Evolutionary conservation across 2,888 invertebrate species (phyloP), one percentile per base, ranked within the genome.

Genomic region (Isoperla grammatica): DNA sequence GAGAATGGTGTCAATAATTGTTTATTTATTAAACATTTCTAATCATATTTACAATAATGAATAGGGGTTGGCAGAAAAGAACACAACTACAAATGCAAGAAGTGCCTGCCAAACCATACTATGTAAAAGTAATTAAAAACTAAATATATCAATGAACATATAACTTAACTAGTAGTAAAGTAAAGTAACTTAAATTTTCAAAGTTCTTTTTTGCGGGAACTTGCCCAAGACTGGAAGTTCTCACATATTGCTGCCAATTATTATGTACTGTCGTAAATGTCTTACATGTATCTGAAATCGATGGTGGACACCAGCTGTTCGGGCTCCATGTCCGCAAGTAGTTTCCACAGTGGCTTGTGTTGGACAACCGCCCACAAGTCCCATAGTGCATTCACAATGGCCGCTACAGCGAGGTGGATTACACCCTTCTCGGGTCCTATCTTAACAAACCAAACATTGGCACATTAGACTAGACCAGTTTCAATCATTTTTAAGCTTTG

Each of bases 391-490:
- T 95, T 95, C n/a, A 93, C 75, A 56, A 95, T 83, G 8, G 92
- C 94, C 0, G 91, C 93, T 1, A 86, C 85, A 0, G 94, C 95
- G 66, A 95, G 76, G 75, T 95, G 94, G 11, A 84, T 85, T 0
- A 89, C 94, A 9, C 95, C 94, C 74, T 94, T 94, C 72, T 94
- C 93, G 11, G 94, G 94, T 1, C 94, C 94, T 56, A 94, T 81
- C 92, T 90, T 70, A 58, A 67, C 67, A 49, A 54, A 20, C 42
- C 6, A 43, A 46, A 55, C 48, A 8, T 17, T 45, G 15, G 8
- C 19, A 29, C 29, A 29, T 29, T n/a, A n/a, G n/a, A n/a, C n/a
- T n/a, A n/a, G n/a, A n/a, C n/a, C n/a, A n/a, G n/a, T n/a, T n/a
- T n/a, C n/a, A n/a, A n/a, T n/a, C n/a, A n/a, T n/a, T n/a, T n/a